Conservation (phyloP, 2,888 invertebrate species). For the Anoncus sp. region DNA sequence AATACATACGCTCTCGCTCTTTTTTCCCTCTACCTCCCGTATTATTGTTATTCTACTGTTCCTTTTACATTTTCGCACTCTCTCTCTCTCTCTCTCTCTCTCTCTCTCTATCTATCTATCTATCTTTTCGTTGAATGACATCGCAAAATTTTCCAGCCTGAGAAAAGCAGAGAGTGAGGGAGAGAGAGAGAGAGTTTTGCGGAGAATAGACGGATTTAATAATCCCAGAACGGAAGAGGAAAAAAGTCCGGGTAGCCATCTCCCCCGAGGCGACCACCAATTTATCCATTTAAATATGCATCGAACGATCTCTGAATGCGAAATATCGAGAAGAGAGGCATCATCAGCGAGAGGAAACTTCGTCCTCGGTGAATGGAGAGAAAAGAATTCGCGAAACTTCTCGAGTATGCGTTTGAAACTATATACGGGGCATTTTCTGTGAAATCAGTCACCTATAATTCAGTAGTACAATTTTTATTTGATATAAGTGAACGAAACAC, state of each 20-base stretch:
- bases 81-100: too few relatives aligned
- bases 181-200: constrained; percentile 12
- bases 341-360: constrained; percentile 52
- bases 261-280: constrained; percentile 61
- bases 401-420: not conserved
- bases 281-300: constrained; percentile 76
- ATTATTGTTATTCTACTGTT: constrained; percentile 44
- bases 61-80: constrained; percentile 22
- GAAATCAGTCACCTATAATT: not conserved
- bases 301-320: constrained; percentile 75
- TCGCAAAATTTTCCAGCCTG: constrained; percentile 61
- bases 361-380: constrained; percentile 10
- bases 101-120: constrained; percentile 55
- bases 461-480: not conserved
- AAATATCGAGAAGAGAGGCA: constrained; percentile 62
- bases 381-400: constrained; percentile 11
- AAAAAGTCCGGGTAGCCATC: constrained; percentile 26
- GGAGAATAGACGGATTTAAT: constrained; percentile 73
- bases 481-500: too few relatives aligned
- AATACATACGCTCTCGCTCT: constrained; percentile 25
- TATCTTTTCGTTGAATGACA: constrained; percentile 33
- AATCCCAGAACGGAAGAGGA: constrained; percentile 70
- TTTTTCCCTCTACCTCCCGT: constrained; percentile 34
- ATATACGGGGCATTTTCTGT: constrained; percentile 7
- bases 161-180: not conserved